Evolutionary conservation across 2,888 invertebrate genomes (phyloP).

Genomic region (Drosophila nigritarsus): DNA sequence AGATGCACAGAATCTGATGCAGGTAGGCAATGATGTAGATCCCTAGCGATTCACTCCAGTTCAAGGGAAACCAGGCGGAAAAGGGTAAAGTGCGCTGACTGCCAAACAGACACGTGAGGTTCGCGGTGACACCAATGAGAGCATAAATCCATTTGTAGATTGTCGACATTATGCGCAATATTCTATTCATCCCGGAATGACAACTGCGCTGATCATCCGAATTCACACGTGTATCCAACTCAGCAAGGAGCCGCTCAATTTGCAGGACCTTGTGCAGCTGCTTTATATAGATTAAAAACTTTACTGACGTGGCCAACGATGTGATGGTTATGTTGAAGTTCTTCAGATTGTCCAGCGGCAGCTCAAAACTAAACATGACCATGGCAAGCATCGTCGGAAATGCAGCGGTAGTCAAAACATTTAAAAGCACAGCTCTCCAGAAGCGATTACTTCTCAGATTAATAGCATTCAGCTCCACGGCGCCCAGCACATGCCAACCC

Average conservation of each 20-base stretch:
- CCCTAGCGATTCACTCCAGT: constrained; percentile 49
- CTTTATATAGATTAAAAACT: constrained; percentile 38
- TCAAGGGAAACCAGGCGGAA: constrained; percentile 58
- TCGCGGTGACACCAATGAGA: not conserved
- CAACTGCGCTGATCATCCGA: constrained; percentile 10
- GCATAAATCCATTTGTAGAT: constrained; percentile 29
- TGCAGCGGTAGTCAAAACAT: constrained; percentile 2
- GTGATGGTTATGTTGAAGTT: constrained; percentile 51
- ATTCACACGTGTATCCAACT: constrained; percentile 36
- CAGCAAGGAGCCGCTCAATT: constrained; percentile 22
- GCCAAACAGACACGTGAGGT: constrained; percentile 8
- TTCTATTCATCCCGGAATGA: not conserved
- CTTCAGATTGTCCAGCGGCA: constrained; percentile 50
- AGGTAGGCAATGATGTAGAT: constrained; percentile 26
- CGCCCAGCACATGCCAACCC: constrained; percentile 49
- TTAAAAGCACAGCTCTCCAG: constrained; percentile 13
- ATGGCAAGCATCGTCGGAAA: constrained; percentile 24
- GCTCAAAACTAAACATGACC: constrained; percentile 30
- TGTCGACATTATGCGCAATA: constrained; percentile 13
- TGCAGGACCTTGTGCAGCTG: constrained; percentile 32
- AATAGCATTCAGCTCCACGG: constrained; percentile 27
- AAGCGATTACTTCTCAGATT: constrained; percentile 7
- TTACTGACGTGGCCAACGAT: constrained; percentile 33
- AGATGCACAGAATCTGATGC: constrained; percentile 29
- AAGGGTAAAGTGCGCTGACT: constrained; percentile 43